phyloP scores from a whole-genome alignment of 2,113 vertebrate species.

The Calypte anna region DNA sequence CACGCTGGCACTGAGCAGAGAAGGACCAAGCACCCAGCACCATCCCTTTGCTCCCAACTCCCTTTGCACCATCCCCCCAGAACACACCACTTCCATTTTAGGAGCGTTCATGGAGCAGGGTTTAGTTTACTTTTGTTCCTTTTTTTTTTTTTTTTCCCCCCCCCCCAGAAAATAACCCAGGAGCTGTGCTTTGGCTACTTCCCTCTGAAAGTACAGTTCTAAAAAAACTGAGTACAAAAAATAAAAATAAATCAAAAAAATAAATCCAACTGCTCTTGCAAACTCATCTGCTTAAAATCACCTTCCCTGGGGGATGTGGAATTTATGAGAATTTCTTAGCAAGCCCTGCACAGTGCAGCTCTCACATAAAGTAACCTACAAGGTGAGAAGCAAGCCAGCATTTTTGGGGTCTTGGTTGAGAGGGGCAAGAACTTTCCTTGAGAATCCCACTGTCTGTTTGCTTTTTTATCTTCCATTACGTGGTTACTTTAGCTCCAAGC shows the following conservation, averaged over 20 bases:
- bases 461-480: slow-evolving; percentile 37
- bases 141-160: too few relatives aligned
- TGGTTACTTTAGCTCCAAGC: neutral
- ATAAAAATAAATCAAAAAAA: neutral
- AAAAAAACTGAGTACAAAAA: neutral
- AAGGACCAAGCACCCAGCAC: neutral
- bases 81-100: neutral
- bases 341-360: neutral
- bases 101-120: neutral
- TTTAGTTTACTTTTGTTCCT: neutral
- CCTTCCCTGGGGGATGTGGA: neutral
- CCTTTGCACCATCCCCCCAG: neutral
- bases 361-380: neutral
- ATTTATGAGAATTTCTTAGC: neutral
- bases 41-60: neutral
- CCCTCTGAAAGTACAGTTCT: neutral
- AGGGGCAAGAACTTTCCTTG: neutral
- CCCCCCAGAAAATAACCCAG: neutral
- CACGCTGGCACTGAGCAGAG: fast-evolving
- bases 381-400: neutral
- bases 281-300: slow-evolving; percentile 22
- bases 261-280: neutral
- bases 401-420: neutral
- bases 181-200: neutral
- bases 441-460: neutral